Conservation (phyloP, 1,140 invertebrate species). For the Calephelis nemesis region DNA sequence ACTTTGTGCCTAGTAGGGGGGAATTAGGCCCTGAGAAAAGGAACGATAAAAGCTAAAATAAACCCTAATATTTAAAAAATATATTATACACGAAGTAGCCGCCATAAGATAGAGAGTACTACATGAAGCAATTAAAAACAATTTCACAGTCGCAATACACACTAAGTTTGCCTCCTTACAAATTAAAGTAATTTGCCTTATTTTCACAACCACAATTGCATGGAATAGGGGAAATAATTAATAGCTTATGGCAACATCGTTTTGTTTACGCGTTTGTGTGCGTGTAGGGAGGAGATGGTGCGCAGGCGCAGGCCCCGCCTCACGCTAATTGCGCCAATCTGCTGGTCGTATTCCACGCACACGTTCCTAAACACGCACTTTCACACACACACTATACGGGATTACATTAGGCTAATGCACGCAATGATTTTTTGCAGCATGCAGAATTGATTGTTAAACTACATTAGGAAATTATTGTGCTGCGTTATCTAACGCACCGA, state of each 20-base stretch:
- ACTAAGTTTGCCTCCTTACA: conserved; percentile 27
- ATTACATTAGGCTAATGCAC: conserved; percentile 51
- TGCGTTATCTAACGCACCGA: neutral
- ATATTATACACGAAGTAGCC: too few relatives aligned
- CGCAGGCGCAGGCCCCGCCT: conserved; percentile 64
- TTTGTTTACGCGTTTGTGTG: conserved; percentile 44
- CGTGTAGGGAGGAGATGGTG: conserved; percentile 58
- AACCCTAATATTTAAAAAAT: too few relatives aligned
- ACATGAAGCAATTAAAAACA: neutral
- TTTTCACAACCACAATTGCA: conserved; percentile 43
- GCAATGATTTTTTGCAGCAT: conserved; percentile 44
- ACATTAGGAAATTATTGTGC: conserved; percentile 45
- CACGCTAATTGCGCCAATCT: conserved; percentile 73
- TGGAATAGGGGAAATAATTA: conserved; percentile 59
- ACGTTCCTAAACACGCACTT: conserved; percentile 43
- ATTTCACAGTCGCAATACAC: too few relatives aligned
- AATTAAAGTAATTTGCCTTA: conserved; percentile 49
- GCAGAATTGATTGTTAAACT: conserved; percentile 48
- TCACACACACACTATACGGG: conserved; percentile 32
- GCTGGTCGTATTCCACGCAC: conserved; percentile 51
- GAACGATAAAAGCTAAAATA: too few relatives aligned
- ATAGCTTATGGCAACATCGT: conserved; percentile 58
- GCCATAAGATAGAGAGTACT: too few relatives aligned
- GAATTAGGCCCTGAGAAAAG: too few relatives aligned
- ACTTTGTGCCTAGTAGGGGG: too few relatives aligned